Evolutionary conservation across 2,113 vertebrate species (phyloP).

Genomic region (Lagopus muta): DNA sequence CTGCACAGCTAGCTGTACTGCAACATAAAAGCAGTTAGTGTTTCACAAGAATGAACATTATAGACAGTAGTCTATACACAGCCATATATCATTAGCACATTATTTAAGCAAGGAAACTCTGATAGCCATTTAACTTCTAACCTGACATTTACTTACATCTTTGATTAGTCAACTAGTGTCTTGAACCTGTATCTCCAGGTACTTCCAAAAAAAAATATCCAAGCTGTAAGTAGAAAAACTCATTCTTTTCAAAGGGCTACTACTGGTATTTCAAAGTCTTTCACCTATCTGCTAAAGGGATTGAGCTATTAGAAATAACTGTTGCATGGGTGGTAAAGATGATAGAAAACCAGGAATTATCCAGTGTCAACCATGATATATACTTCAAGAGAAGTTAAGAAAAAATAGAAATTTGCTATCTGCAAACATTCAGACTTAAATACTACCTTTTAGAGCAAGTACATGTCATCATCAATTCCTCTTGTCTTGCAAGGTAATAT

Average conservation of each 20-base stretch:
- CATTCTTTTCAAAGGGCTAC: neutral
- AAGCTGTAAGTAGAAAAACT: neutral
- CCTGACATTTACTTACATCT: neutral
- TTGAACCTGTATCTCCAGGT: neutral
- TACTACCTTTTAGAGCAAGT: neutral
- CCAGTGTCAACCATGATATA: neutral
- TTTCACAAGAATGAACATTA: neutral
- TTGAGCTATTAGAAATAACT: neutral
- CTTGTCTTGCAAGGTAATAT: neutral
- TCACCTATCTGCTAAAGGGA: neutral
- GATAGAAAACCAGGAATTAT: neutral
- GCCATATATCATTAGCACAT: neutral
- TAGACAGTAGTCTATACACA: neutral
- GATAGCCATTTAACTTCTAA: neutral
- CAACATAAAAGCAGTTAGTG: neutral
- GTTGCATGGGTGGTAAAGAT: neutral
- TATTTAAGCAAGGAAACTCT: neutral
- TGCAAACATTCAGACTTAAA: neutral
- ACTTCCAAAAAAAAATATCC: neutral
- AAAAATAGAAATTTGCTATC: neutral
- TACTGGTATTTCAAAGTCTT: neutral
- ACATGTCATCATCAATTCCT: neutral
- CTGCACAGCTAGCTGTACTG: neutral
- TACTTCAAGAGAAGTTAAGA: neutral
- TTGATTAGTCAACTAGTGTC: neutral